These are phyloP conservation scores for Cygnus olor DNA, from an alignment of 2,797 vertebrate species.

Conservation along the genomic window DNA sequence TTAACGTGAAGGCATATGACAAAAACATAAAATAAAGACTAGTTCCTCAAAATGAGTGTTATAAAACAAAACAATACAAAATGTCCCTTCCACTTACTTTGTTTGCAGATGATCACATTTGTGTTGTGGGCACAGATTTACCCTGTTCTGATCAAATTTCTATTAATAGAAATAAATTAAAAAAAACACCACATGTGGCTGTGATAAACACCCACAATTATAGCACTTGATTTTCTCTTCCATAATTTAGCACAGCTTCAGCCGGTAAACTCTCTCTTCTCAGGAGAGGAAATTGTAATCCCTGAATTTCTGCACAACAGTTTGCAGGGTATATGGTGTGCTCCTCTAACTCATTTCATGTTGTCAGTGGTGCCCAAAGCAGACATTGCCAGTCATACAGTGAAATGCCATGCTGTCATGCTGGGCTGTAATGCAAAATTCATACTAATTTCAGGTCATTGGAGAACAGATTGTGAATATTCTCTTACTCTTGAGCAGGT, in stretches of 20 bases:
- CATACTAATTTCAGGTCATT: background rate
- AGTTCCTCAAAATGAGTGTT: background rate
- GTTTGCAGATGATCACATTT: slow-evolving; percentile 61
- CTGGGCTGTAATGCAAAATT: background rate
- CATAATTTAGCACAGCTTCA: slow-evolving; percentile 59
- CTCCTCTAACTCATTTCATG: background rate
- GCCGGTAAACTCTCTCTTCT: slow-evolving; percentile 1
- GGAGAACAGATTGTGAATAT: background rate
- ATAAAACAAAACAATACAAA: slow-evolving; percentile 54
- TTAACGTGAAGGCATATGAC: background rate
- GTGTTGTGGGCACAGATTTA: slow-evolving; percentile 56
- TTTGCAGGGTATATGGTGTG: background rate
- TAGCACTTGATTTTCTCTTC: slow-evolving; percentile 65
- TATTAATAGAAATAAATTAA: slow-evolving; percentile 52
- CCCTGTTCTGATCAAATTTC: slow-evolving; percentile 58
- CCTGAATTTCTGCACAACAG: background rate
- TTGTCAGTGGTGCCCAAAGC: background rate
- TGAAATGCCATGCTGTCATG: background rate
- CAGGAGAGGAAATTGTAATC: background rate
- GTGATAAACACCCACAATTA: slow-evolving; percentile 70
- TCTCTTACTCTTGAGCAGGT: background rate
- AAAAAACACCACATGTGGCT: background rate
- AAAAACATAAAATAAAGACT: background rate
- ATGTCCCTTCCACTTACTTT: slow-evolving; percentile 28
- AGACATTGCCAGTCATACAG: background rate